Evolutionary conservation across 2,888 invertebrate genomes (phyloP).

Genomic region (Chymomyza caudatula): DNA sequence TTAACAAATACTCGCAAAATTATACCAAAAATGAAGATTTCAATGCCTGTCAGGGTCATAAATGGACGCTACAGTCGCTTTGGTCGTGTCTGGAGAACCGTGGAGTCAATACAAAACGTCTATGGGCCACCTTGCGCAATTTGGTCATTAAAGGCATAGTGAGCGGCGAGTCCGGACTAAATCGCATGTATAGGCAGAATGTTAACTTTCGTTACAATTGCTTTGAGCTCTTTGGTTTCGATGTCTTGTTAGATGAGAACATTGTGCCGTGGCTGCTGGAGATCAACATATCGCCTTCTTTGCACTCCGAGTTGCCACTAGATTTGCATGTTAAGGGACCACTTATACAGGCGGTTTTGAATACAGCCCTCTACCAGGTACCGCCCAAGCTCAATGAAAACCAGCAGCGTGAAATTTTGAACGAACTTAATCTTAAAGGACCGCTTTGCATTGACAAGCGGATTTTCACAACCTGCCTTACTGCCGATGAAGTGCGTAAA

Average conservation of each 20-base stretch:
- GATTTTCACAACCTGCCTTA: conserved; percentile 84
- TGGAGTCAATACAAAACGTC: conserved; percentile 85
- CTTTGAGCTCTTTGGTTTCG: conserved; percentile 97
- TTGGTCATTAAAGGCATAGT: conserved; percentile 96
- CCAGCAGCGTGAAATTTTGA: conserved; percentile 74
- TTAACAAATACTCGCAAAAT: conserved; percentile 91
- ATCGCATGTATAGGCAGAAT: conserved; percentile 85
- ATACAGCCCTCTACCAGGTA: conserved; percentile 92
- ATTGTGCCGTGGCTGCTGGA: conserved; percentile 97
- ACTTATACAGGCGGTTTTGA: conserved; percentile 91
- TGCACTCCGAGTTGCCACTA: conserved; percentile 91
- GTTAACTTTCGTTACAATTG: conserved; percentile 90
- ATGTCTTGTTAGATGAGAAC: conserved; percentile 93
- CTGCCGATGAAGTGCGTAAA: conserved; percentile 84
- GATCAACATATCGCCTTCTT: conserved; percentile 94
- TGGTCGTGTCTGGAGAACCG: conserved; percentile 82
- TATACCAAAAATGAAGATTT: conserved; percentile 95
- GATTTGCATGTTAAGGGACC: conserved; percentile 97
- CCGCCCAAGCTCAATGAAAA: conserved; percentile 76
- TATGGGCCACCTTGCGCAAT: conserved; percentile 93
- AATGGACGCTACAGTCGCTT: conserved; percentile 88
- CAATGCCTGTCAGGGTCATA: conserved; percentile 94
- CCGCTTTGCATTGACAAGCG: conserved; percentile 84
- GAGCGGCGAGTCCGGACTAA: conserved; percentile 88
- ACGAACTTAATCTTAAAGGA: conserved; percentile 74